Evolutionary conservation across 2,113 vertebrate genomes (phyloP).

Genomic region (Anguilla rostrata): DNA sequence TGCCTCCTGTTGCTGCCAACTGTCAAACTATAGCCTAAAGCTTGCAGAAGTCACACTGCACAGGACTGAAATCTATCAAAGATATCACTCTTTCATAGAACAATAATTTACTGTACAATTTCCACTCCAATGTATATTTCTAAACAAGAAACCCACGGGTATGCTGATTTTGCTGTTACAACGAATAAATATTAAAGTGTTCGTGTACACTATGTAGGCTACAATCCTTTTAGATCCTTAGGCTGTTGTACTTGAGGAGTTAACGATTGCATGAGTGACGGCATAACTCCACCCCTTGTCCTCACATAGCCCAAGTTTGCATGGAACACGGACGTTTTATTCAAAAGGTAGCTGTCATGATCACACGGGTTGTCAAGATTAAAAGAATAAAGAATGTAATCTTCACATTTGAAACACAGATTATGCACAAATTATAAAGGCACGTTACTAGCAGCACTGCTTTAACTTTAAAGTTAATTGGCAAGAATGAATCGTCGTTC

Average conservation of each 20-base stretch:
- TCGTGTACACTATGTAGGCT: too few relatives aligned
- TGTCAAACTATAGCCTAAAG: constrained; percentile 6
- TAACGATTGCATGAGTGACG: background rate
- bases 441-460: background rate
- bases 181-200: too few relatives aligned
- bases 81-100: background rate
- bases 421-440: too few relatives aligned
- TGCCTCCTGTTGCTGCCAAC: constrained; percentile 8
- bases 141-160: background rate
- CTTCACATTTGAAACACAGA: too few relatives aligned
- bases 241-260: background rate
- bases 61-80: background rate
- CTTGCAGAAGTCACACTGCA: background rate
- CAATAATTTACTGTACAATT: background rate
- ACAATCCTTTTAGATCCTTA: background rate
- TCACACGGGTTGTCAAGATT: background rate
- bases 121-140: background rate
- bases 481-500: background rate
- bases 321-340: background rate
- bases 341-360: background rate
- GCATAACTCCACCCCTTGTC: constrained; percentile 7
- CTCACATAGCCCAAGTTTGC: background rate
- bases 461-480: background rate
- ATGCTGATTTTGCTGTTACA: background rate
- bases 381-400: background rate